phyloP scores from a whole-genome alignment of 2,113 vertebrate species.

The Sceloporus undulatus region DNA sequence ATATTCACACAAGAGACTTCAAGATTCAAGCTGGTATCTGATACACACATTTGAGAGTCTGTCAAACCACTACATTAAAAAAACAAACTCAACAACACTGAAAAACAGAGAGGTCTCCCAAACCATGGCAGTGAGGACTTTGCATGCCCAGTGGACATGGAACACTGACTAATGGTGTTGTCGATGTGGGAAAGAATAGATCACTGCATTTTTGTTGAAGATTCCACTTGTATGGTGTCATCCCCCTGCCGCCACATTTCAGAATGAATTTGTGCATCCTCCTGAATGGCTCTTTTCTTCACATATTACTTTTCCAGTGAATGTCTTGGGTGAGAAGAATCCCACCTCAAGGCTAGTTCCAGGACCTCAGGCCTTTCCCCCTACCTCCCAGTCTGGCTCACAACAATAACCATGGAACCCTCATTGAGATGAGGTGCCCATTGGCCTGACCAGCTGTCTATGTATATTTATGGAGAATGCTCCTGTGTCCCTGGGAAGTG shows the following conservation, averaged over 20 bases:
- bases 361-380: fast-evolving
- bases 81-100: not conserved
- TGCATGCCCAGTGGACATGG: too few relatives aligned
- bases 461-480: slow-evolving; percentile 74
- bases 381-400: not conserved
- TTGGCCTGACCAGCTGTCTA: slow-evolving; percentile 53
- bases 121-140: not conserved
- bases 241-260: not conserved
- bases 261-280: not conserved
- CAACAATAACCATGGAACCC: not conserved
- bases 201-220: not conserved
- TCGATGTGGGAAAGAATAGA: too few relatives aligned
- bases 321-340: not conserved
- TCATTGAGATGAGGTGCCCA: slow-evolving; percentile 65
- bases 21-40: not conserved
- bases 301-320: not conserved
- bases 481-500: slow-evolving; percentile 67
- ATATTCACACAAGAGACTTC: not conserved
- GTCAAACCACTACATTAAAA: too few relatives aligned
- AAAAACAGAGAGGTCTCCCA: not conserved
- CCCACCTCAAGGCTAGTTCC: not conserved
- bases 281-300: not conserved
- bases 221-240: not conserved
- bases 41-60: too few relatives aligned
- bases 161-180: too few relatives aligned